phyloP scores from a whole-genome alignment of 2,113 vertebrate species.

The Oplegnathus fasciatus region DNA sequence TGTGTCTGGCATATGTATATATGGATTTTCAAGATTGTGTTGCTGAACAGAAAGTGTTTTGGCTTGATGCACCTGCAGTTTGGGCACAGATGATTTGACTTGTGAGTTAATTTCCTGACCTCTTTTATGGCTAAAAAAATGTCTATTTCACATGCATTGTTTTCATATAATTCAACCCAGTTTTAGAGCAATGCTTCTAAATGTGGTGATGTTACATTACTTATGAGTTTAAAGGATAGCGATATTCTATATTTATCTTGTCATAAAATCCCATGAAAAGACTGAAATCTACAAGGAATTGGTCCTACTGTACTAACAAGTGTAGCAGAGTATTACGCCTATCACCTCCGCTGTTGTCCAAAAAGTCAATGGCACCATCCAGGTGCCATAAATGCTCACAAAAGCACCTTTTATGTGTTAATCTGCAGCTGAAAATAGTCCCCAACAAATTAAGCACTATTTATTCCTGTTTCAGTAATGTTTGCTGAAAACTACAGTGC shows the following conservation, averaged over 20 bases:
- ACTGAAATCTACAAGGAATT: neutral
- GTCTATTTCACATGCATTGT: too few species aligned
- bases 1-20: neutral
- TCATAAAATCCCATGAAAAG: neutral
- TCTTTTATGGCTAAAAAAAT: neutral
- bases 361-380: neutral
- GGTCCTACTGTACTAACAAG: neutral
- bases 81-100: neutral
- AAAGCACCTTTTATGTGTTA: neutral
- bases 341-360: neutral
- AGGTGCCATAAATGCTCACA: neutral
- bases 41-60: constrained; percentile 13
- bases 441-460: neutral
- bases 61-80: too few species aligned
- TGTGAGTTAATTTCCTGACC: neutral
- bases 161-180: neutral
- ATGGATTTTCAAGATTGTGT: constrained; percentile 1
- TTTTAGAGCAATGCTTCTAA: neutral
- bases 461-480: neutral
- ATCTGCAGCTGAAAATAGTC: neutral
- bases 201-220: neutral
- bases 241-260: neutral
- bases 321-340: too few species aligned
- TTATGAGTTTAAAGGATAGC: neutral
- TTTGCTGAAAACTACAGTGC: neutral